These are phyloP conservation scores for Oryctes rhinoceros DNA, from an alignment of 1,140 invertebrate genomes.

Conservation along the genomic window DNA sequence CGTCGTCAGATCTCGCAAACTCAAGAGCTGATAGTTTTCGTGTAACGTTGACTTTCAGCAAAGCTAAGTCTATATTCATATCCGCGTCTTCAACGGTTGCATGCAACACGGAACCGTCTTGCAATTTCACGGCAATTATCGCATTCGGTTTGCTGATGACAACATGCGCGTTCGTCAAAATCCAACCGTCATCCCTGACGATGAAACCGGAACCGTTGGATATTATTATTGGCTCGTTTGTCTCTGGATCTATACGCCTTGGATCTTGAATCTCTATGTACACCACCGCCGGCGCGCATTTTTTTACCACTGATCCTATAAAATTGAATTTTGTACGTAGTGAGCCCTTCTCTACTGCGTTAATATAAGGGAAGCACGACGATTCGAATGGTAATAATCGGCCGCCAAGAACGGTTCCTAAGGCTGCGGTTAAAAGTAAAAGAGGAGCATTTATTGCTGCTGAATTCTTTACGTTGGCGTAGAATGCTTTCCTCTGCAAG, in stretches of 20 bases:
- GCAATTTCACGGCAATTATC: constrained; percentile 69
- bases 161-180: constrained; percentile 95
- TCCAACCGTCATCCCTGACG: constrained; percentile 84
- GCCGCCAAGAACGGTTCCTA: not conserved
- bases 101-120: constrained; percentile 58
- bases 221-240: constrained; percentile 70
- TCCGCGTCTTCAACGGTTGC: constrained; percentile 87
- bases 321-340: constrained; percentile 71
- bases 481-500: not conserved
- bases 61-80: constrained; percentile 84
- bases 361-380: not conserved
- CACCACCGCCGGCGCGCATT: constrained; percentile 83
- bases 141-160: constrained; percentile 80
- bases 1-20: constrained; percentile 76
- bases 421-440: not conserved
- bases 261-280: constrained; percentile 87
- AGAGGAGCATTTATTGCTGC: not conserved
- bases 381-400: not conserved
- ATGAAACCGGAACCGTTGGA: constrained; percentile 93
- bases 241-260: constrained; percentile 67
- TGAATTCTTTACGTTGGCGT: not conserved
- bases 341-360: constrained; percentile 38
- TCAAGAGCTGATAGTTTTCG: constrained; percentile 76
- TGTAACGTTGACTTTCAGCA: constrained; percentile 76
- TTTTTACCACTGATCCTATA: constrained; percentile 89